These are phyloP conservation scores for Agrilus mali DNA, from an alignment of 2,888 invertebrate species.

Conservation along the genomic window DNA sequence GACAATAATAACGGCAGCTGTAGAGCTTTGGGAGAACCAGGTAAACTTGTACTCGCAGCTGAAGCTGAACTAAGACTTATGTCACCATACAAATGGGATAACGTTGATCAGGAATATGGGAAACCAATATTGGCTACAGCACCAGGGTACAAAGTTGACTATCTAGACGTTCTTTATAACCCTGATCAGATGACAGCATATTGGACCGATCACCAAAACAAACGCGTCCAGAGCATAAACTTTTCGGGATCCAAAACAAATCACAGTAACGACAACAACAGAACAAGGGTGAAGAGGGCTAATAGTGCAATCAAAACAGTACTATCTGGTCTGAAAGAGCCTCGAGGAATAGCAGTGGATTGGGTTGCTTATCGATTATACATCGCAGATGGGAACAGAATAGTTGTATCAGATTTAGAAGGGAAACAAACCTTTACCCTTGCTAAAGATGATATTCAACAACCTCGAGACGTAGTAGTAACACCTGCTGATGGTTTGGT, in stretches of 20 bases:
- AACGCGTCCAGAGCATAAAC: conserved; percentile 31
- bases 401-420: conserved; percentile 42
- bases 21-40: conserved; percentile 41
- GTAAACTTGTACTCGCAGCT: conserved; percentile 51
- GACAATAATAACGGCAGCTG: conserved; percentile 38
- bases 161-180: conserved; percentile 39
- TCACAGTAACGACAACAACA: conserved; percentile 17
- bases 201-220: conserved; percentile 37
- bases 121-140: conserved; percentile 14
- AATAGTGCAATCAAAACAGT: conserved; percentile 19
- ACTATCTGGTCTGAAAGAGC: conserved; percentile 42
- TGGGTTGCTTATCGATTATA: conserved; percentile 56
- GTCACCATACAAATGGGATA: conserved; percentile 48
- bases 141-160: conserved; percentile 39
- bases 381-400: conserved; percentile 45
- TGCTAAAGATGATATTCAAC: conserved; percentile 38
- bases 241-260: conserved; percentile 11
- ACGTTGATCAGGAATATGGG: conserved; percentile 25
- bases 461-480: conserved; percentile 56
- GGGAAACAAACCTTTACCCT: conserved; percentile 45
- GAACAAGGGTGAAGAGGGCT: conserved; percentile 11
- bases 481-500: conserved; percentile 53
- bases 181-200: conserved; percentile 26
- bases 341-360: conserved; percentile 66
- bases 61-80: conserved; percentile 47